Percentiles rank a stretch among this genome's conserved stretches.
These are phyloP conservation scores for Tachina fera DNA, from an alignment of 2,888 invertebrate species.

Conservation along the genomic window DNA sequence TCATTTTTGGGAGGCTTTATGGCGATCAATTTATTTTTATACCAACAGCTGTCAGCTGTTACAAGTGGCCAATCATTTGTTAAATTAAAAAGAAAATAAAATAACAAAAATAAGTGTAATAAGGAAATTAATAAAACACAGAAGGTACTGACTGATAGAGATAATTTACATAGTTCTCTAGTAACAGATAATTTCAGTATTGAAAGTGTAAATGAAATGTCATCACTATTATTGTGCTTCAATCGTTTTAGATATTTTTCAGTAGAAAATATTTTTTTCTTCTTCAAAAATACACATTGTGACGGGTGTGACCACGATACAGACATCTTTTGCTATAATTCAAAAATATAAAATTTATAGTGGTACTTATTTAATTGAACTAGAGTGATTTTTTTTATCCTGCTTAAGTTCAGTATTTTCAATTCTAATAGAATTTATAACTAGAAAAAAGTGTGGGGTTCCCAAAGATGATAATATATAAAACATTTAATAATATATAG, in stretches of 20 bases:
- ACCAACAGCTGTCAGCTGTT: constrained; percentile 72
- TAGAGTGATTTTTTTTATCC: too few relatives aligned
- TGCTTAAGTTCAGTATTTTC: too few relatives aligned
- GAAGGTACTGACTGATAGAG: constrained; percentile 18
- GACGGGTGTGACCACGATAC: too few relatives aligned
- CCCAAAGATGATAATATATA: too few relatives aligned
- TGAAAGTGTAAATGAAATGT: not conserved
- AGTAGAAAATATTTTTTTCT: not conserved
- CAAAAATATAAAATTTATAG: too few relatives aligned
- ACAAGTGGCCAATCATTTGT: constrained; percentile 64
- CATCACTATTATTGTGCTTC: not conserved
- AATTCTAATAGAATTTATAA: too few relatives aligned
- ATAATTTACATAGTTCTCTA: not conserved
- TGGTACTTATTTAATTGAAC: too few relatives aligned
- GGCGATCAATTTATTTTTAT: constrained; percentile 55
- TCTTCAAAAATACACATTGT: not conserved
- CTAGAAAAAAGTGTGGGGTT: too few relatives aligned
- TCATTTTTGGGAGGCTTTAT: constrained; percentile 37
- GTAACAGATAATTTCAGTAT: not conserved
- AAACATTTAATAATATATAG: too few relatives aligned
- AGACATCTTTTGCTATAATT: too few relatives aligned
- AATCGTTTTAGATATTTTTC: not conserved
- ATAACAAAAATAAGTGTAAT: constrained; percentile 6
- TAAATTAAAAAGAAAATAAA: constrained; percentile 25
- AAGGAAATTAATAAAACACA: constrained; percentile 41